Percentiles rank a stretch among this genome's conserved stretches.
These are phyloP conservation scores for Suricata suricatta DNA, from an alignment of 2,113 vertebrate genomes.

Conservation along the genomic window DNA sequence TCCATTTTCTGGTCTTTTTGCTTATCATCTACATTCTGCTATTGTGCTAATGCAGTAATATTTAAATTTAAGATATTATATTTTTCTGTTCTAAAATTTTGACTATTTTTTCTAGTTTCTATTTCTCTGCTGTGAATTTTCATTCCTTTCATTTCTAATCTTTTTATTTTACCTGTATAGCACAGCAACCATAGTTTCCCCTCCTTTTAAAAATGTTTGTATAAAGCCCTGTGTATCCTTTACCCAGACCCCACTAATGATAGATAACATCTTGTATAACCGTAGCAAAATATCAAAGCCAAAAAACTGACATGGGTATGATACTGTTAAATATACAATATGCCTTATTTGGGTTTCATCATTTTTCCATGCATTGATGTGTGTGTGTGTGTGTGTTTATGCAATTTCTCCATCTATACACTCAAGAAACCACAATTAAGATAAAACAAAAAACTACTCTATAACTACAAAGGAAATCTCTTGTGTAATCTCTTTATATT, in stretches of 20 bases:
- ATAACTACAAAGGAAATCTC: background rate
- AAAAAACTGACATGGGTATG: background rate
- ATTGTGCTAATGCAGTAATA: background rate
- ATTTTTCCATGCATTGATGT: background rate
- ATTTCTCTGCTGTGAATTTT: background rate
- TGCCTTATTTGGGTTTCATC: background rate
- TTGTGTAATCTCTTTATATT: background rate
- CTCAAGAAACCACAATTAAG: background rate
- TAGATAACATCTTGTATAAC: background rate
- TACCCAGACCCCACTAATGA: background rate
- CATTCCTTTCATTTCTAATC: background rate
- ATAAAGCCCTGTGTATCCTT: background rate
- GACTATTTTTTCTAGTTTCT: background rate
- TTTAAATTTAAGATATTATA: background rate
- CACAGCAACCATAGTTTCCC: background rate
- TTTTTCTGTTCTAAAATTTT: background rate
- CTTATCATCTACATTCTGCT: background rate
- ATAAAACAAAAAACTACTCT: background rate
- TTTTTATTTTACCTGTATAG: background rate
- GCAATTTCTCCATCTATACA: background rate
- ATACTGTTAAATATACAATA: background rate
- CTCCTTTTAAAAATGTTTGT: background rate
- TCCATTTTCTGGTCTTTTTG: background rate
- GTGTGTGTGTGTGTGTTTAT: background rate
- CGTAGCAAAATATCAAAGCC: background rate